A percentile compares a stretch with the other conserved stretches of the same genome.
phyloP scores from a whole-genome alignment of 2,888 invertebrate species.

The Drosophila emarginata region DNA sequence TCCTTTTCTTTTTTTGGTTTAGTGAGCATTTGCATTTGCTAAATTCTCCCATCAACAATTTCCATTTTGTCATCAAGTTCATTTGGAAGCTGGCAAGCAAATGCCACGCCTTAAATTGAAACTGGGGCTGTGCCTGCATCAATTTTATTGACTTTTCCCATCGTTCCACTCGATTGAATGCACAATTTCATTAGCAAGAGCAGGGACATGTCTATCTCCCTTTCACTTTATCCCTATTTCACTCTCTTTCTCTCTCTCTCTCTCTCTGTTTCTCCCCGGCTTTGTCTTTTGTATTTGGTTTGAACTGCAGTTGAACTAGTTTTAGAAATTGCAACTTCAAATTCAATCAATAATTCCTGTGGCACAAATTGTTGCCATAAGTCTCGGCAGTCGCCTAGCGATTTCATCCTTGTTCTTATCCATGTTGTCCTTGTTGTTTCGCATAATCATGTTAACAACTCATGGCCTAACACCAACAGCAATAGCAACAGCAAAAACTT shows the following conservation, averaged over 20 bases:
- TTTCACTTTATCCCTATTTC: background rate
- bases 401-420: background rate
- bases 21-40: constrained; percentile 54
- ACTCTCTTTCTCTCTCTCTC: background rate
- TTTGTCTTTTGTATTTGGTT: constrained; percentile 52
- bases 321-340: constrained; percentile 8
- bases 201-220: constrained; percentile 10
- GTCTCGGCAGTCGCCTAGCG: constrained; percentile 13
- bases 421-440: constrained; percentile 10
- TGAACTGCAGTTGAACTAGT: constrained; percentile 35
- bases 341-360: constrained; percentile 46
- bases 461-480: constrained; percentile 32
- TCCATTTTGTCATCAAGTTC: constrained; percentile 74
- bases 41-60: constrained; percentile 59
- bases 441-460: constrained; percentile 61
- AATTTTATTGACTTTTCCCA: constrained; percentile 81
- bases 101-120: constrained; percentile 38
- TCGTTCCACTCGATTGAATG: constrained; percentile 81
- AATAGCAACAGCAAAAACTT: constrained; percentile 38
- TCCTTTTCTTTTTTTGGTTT: constrained; percentile 31
- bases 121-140: constrained; percentile 67
- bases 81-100: constrained; percentile 54
- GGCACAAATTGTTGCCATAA: constrained; percentile 49
- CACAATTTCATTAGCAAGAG: constrained; percentile 81
- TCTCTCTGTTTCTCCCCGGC: constrained; percentile 18